Conservation (phyloP, 30 jellyfish, hydroid and myxozoan species). For the Aurelia coerulea region DNA sequence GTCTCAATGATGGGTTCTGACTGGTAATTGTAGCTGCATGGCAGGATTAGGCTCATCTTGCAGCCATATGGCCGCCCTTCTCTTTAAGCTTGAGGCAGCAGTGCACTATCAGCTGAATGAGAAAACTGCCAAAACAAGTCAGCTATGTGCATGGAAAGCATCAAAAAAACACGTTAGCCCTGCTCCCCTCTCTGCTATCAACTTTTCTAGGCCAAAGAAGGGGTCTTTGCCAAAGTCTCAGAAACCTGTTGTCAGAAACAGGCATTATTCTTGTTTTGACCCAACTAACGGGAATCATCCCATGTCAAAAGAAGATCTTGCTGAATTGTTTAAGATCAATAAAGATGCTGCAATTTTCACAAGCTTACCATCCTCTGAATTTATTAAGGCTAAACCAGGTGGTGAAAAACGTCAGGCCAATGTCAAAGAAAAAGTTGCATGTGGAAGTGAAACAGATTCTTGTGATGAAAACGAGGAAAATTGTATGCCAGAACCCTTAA, state of each 20-base stretch:
- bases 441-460: conserved; percentile 45
- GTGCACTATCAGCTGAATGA: conserved; percentile 31
- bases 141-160: not conserved
- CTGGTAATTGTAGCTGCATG: conserved; percentile 47
- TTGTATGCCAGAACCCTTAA: conserved; percentile 51
- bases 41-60: conserved; percentile 64
- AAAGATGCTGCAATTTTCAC: conserved; percentile 36
- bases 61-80: conserved; percentile 52
- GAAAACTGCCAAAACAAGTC: conserved; percentile 30
- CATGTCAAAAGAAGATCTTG: conserved; percentile 10
- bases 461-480: conserved; percentile 10
- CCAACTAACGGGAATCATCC: not conserved
- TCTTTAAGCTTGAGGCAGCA: conserved; percentile 52
- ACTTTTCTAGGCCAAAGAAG: no score
- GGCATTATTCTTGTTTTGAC: conserved; percentile 11
- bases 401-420: not conserved
- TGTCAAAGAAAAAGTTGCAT: conserved; percentile 14
- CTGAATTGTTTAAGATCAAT: conserved; percentile 1
- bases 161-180: no score
- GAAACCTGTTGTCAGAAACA: conserved; percentile 12
- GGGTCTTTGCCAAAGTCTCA: conserved; percentile 15
- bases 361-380: conserved; percentile 20
- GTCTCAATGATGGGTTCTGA: not conserved
- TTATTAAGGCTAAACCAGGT: not conserved
- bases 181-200: no score